Evolutionary conservation across 2,888 invertebrate species (phyloP).

Genomic region (Unio delphinus): DNA sequence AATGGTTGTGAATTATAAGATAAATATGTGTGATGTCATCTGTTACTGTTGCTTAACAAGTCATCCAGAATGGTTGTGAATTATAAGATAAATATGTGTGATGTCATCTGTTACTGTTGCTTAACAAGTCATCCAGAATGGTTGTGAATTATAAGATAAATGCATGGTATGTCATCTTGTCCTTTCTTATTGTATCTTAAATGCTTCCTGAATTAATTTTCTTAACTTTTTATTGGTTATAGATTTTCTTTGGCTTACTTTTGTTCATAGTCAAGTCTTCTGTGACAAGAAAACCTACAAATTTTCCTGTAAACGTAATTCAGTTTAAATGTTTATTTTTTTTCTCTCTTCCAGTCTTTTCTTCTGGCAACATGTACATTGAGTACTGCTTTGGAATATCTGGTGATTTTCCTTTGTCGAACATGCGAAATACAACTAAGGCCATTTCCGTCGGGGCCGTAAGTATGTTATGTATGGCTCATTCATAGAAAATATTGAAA

Average conservation of each 20-base stretch:
- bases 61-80: too few relatives aligned
- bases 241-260: background rate
- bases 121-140: too few relatives aligned
- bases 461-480: constrained; percentile 51
- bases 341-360: constrained; percentile 65
- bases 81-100: too few relatives aligned
- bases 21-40: too few relatives aligned
- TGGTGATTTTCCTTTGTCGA: constrained; percentile 66
- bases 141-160: too few relatives aligned
- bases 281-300: too few relatives aligned
- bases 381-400: constrained; percentile 71
- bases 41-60: too few relatives aligned
- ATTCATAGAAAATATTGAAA: background rate
- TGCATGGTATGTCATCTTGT: too few relatives aligned
- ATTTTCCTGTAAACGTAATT: background rate
- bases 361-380: constrained; percentile 71
- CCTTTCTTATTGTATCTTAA: too few relatives aligned
- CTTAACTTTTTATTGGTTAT: background rate
- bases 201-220: background rate
- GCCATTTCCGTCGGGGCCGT: constrained; percentile 74
- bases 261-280: too few relatives aligned
- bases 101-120: too few relatives aligned
- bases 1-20: too few relatives aligned
- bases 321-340: background rate
- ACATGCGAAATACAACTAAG: constrained; percentile 68